Evolutionary conservation across 2,888 invertebrate species (phyloP), one percentile per base, ranked within the genome.

Genomic region (Melipona beecheii): DNA sequence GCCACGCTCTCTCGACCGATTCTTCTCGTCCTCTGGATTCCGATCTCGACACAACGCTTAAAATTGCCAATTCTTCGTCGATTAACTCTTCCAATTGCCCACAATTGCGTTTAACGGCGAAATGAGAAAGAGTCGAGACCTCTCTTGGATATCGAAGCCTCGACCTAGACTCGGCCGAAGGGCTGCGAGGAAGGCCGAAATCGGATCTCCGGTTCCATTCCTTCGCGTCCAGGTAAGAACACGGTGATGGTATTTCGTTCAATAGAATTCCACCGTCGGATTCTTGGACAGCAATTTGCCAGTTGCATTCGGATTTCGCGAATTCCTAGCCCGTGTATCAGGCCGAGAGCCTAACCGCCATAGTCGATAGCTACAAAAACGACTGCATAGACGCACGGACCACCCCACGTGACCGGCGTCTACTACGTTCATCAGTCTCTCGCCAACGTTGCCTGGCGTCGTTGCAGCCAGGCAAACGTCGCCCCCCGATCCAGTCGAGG

Each of bases 241-340:
- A 91, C 90, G 89, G 91, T 89, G 91, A 91, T 90, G 92, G 93
- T 90, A 93, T 93, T 91, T 92, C 89, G 91, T 90, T 90, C 87
- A 89, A 91, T 91, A 92, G 91, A 92, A 93, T 93, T 92, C 92
- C 92, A 87, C 81, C 88, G 90, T 84, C 85, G 90, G 87, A 93
- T 93, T 92, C 93, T 88, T 90, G 87, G 84, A 86, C 91, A 85
- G 91, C 92, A 93, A 93, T 93, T 93, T 92, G 93, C 93, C 92
- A 92, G 92, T 92, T 92, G 92, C 91, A 87, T 91, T 92, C 91
- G 91, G 88, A 92, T 92, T 92, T 93, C 90, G 90, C 87, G 91
- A 93, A 93, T 93, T 93, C 92, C 93, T 93, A 93, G 92, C 90
- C 91, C 87, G 87, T 92, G 92, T 92, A 91, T 92, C 86, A 86